Evolutionary conservation across 2,113 vertebrate species (phyloP).

Genomic region (Miniopterus natalensis): DNA sequence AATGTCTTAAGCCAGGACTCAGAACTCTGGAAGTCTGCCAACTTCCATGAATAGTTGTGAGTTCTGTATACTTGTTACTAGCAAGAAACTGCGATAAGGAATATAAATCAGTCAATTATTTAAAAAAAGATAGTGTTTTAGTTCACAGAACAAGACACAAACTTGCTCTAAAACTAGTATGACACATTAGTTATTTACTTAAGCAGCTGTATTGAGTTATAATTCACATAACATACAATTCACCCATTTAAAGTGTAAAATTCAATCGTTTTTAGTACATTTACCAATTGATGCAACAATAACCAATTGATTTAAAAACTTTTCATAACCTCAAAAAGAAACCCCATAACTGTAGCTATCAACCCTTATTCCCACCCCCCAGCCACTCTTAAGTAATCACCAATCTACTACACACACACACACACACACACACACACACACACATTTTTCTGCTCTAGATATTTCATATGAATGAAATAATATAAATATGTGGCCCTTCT

Average conservation of each 20-base stretch:
- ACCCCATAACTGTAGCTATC: neutral
- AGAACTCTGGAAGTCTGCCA: neutral
- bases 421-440: too few relatives aligned
- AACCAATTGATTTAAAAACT: neutral
- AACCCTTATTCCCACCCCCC: rapidly evolving
- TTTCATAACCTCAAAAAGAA: neutral
- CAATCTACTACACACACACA: neutral
- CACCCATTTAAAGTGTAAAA: neutral
- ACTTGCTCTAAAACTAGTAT: neutral
- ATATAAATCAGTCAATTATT: neutral
- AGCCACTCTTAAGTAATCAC: neutral
- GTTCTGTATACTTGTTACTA: neutral
- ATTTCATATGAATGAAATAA: neutral
- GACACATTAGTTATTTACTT: neutral
- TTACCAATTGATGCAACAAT: neutral
- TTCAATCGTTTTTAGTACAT: neutral
- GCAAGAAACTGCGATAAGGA: neutral
- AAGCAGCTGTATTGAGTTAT: neutral
- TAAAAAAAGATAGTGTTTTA: neutral
- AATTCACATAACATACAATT: neutral
- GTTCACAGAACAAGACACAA: neutral
- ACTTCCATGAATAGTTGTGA: neutral
- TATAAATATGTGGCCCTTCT: neutral
- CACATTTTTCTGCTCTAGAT: neutral
- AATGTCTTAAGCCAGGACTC: neutral